These are phyloP conservation scores for Philhelius pedissequus DNA, from an alignment of 2,888 invertebrate genomes.

Conservation along the genomic window DNA sequence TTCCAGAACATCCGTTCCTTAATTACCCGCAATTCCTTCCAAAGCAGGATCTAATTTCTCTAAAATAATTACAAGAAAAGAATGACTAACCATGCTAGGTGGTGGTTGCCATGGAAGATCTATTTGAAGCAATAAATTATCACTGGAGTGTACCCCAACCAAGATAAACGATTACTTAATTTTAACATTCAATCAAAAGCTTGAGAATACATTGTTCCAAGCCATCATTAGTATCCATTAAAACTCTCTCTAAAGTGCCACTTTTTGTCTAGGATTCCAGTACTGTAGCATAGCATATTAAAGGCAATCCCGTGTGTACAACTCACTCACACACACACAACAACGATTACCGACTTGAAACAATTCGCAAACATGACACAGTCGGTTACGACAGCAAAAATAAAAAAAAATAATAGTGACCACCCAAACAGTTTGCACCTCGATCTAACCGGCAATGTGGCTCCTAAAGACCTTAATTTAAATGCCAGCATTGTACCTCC, in stretches of 20 bases:
- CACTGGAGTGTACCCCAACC: too few relatives aligned
- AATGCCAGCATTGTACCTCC: slow-evolving; percentile 7
- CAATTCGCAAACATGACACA: slow-evolving; percentile 43
- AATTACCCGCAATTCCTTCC: too few relatives aligned
- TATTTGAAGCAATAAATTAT: too few relatives aligned
- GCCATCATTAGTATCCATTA: neutral
- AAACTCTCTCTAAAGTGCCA: neutral
- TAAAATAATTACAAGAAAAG: too few relatives aligned
- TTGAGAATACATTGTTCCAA: neutral
- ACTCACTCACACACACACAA: too few relatives aligned
- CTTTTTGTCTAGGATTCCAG: neutral
- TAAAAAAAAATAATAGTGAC: slow-evolving; percentile 5
- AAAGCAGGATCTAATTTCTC: too few relatives aligned
- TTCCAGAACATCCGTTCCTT: too few relatives aligned
- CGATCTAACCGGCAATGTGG: neutral
- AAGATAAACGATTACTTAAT: too few relatives aligned
- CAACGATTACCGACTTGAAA: slow-evolving; percentile 5
- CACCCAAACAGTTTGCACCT: slow-evolving; percentile 56
- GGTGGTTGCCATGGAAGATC: too few relatives aligned
- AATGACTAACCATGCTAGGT: too few relatives aligned
- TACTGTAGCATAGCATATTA: neutral
- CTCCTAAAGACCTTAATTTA: neutral
- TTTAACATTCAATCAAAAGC: neutral
- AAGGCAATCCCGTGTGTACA: neutral
- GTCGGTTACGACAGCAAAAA: neutral